A percentile compares a stretch with the other conserved stretches of the same genome.
Evolutionary conservation across 2,797 vertebrate species (phyloP).

Genomic region (Myotis myotis): DNA sequence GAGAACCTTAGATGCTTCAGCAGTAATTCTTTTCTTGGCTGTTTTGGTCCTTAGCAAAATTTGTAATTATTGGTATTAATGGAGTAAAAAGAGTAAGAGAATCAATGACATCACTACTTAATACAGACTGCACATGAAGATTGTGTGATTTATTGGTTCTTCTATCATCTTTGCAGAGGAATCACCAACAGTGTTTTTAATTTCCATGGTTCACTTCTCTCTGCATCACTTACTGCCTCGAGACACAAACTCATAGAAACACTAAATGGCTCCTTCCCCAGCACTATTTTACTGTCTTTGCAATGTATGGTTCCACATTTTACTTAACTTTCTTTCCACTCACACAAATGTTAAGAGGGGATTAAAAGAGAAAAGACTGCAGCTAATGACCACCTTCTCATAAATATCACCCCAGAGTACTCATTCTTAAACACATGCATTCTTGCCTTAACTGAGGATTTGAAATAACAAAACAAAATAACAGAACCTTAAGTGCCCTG

Average conservation of each 20-base stretch:
- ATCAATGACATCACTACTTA: neutral
- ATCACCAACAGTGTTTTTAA: conserved; percentile 71
- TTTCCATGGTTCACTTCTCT: conserved; percentile 76
- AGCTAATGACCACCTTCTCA: conserved; percentile 63
- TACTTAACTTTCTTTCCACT: conserved; percentile 56
- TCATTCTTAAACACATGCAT: conserved; percentile 62
- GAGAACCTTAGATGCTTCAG: conserved; percentile 54
- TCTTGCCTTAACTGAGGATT: conserved; percentile 70
- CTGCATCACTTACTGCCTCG: conserved; percentile 60
- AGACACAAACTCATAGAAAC: conserved; percentile 52
- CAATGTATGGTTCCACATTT: conserved; percentile 53
- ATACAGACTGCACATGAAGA: conserved; percentile 25
- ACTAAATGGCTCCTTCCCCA: conserved; percentile 47
- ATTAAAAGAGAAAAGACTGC: conserved; percentile 46
- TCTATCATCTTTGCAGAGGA: conserved; percentile 56
- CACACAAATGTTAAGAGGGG: conserved; percentile 54
- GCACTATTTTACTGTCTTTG: conserved; percentile 41
- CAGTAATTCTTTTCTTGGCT: conserved; percentile 51
- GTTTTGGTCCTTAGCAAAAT: conserved; percentile 59
- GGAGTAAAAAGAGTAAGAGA: neutral
- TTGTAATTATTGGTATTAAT: conserved; percentile 16
- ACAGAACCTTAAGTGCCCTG: conserved; percentile 79
- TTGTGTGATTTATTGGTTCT: conserved; percentile 43
- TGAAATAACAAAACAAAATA: conserved; percentile 68
- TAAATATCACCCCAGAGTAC: conserved; percentile 66